Evolutionary conservation across 2,888 invertebrate genomes (phyloP).

Genomic region (Drosophila cracens): DNA sequence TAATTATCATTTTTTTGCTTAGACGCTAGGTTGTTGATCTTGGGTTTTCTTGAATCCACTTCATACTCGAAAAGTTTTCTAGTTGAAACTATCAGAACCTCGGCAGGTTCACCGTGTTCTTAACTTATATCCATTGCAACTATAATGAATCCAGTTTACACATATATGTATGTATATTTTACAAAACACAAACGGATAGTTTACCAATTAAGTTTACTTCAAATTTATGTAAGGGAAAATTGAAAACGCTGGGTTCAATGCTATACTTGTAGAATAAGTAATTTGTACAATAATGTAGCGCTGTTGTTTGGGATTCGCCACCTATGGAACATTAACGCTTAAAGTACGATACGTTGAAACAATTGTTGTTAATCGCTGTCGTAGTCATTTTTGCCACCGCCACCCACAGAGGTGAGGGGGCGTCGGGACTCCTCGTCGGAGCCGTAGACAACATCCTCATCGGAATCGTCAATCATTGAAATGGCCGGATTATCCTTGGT

Average conservation of each 20-base stretch:
- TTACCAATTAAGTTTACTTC: conserved; percentile 41
- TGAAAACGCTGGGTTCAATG: conserved; percentile 44
- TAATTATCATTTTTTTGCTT: conserved; percentile 35
- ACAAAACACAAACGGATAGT: conserved; percentile 22
- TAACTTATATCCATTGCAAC: background rate
- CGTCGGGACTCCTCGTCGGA: conserved; percentile 94
- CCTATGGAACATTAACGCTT: conserved; percentile 58
- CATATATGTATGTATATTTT: conserved; percentile 5
- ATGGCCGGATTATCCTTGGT: conserved; percentile 99
- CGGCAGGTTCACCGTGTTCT: background rate
- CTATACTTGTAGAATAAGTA: conserved; percentile 35
- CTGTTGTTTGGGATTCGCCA: conserved; percentile 19
- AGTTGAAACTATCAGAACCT: background rate
- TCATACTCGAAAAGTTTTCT: background rate
- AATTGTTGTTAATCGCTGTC: conserved; percentile 88
- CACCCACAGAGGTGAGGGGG: conserved; percentile 89
- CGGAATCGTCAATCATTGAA: conserved; percentile 99
- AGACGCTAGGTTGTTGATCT: background rate
- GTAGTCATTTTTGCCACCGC: conserved; percentile 88
- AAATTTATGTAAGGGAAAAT: conserved; percentile 31
- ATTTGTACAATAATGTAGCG: conserved; percentile 48
- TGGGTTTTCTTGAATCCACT: background rate
- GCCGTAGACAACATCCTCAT: conserved; percentile 98
- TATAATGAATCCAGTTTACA: background rate
- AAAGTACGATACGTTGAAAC: conserved; percentile 33